These are phyloP conservation scores for Strix aluco DNA, from an alignment of 2,113 vertebrate genomes.

Conservation along the genomic window DNA sequence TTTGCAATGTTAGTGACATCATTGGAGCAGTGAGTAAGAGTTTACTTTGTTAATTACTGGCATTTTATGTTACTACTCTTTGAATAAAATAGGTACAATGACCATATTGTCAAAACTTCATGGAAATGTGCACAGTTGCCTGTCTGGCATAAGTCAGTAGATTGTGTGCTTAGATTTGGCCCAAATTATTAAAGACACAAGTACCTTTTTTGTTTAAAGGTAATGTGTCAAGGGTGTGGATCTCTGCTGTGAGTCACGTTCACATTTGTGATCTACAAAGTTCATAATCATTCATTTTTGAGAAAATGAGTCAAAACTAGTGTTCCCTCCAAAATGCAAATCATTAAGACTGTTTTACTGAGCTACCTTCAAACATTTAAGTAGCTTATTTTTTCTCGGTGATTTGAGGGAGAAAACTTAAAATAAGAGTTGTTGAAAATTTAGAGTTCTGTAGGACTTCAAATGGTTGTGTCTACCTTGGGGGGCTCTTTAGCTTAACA, in stretches of 20 bases:
- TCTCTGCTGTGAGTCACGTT: not conserved
- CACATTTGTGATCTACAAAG: not conserved
- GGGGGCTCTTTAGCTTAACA: not conserved
- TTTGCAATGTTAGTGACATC: slow-evolving; percentile 63
- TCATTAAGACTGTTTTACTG: not conserved
- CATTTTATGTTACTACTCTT: not conserved
- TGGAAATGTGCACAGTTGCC: not conserved
- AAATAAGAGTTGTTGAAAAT: not conserved
- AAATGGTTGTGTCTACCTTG: not conserved
- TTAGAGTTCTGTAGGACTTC: not conserved
- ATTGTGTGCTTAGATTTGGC: not conserved
- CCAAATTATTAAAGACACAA: not conserved
- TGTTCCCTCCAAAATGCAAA: not conserved
- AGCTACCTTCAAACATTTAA: not conserved
- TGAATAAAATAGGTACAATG: not conserved
- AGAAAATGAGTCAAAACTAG: not conserved
- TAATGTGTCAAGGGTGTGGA: not conserved
- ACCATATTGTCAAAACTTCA: not conserved
- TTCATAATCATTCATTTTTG: not conserved
- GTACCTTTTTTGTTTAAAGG: not conserved
- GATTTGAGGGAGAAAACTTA: not conserved
- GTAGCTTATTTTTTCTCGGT: not conserved
- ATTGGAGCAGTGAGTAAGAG: slow-evolving; percentile 62
- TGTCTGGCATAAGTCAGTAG: not conserved
- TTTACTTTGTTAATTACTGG: not conserved